Percentiles rank a stretch among this genome's conserved stretches.
Evolutionary conservation across 2,888 invertebrate genomes (phyloP).

Genomic region (Hesperia comma): DNA sequence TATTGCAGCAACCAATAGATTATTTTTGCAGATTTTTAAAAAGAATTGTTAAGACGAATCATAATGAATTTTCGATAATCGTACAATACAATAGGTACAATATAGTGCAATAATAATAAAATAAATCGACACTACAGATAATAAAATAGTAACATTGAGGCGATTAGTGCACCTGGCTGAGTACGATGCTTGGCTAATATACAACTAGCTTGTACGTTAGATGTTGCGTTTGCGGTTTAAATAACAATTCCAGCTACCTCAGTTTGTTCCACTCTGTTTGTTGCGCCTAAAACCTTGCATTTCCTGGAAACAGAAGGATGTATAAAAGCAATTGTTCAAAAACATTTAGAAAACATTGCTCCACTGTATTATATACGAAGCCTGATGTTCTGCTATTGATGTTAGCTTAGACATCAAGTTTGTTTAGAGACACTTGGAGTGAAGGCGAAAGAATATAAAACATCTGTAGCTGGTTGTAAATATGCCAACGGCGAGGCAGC

Average conservation of each 20-base stretch:
- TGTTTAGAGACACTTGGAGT: conserved; percentile 13
- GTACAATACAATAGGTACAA: no score
- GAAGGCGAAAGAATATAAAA: conserved; percentile 27
- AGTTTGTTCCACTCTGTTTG: conserved; percentile 36
- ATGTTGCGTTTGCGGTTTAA: conserved; percentile 33
- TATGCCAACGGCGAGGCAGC: conserved; percentile 52
- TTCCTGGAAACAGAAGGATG: conserved; percentile 22
- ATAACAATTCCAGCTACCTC: conserved; percentile 30
- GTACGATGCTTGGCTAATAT: conserved; percentile 27
- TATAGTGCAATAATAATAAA: background rate
- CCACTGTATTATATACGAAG: background rate
- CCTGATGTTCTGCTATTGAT: background rate
- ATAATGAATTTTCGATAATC: background rate
- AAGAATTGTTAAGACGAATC: no score
- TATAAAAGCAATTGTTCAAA: conserved; percentile 19
- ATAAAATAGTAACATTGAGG: conserved; percentile 24
- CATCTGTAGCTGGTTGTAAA: conserved; percentile 42
- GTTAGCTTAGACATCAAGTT: conserved; percentile 1
- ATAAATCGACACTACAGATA: conserved; percentile 6
- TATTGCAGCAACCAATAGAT: no score
- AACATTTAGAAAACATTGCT: conserved; percentile 18
- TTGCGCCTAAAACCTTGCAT: conserved; percentile 28
- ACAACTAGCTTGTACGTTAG: conserved; percentile 23
- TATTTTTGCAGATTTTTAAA: no score
- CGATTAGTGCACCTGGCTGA: conserved; percentile 23